phyloP scores from a whole-genome alignment of 2,797 vertebrate species.

The Crocidura indochinensis region DNA sequence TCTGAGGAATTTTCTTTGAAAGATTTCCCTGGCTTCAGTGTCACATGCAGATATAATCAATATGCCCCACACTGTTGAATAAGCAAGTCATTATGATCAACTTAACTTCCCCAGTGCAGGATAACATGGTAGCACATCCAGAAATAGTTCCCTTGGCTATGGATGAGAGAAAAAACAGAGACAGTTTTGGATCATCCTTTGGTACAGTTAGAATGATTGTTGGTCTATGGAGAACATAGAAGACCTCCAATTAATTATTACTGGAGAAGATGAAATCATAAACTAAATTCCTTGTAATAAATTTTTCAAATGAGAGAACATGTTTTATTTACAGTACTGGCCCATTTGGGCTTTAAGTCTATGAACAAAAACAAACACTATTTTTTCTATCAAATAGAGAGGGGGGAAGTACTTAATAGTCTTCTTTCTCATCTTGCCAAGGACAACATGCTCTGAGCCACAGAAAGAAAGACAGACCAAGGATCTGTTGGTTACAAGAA shows the following conservation, averaged over 20 bases:
- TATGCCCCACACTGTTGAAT: slow-evolving; percentile 59
- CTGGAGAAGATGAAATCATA: slow-evolving; percentile 93
- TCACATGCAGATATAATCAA: slow-evolving; percentile 7
- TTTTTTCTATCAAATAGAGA: slow-evolving; percentile 88
- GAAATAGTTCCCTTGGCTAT: slow-evolving; percentile 84
- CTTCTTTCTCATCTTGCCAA: slow-evolving; percentile 90
- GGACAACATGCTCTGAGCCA: slow-evolving; percentile 85
- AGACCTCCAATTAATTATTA: slow-evolving; percentile 94
- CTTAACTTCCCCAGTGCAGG: slow-evolving; percentile 80
- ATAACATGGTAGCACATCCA: slow-evolving; percentile 85
- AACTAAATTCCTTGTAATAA: slow-evolving; percentile 95
- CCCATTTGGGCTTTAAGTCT: slow-evolving; percentile 93
- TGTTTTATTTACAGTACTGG: slow-evolving; percentile 94
- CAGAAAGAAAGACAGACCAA: slow-evolving; percentile 72
- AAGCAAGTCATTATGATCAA: slow-evolving; percentile 71
- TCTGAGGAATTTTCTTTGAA: slow-evolving; percentile 4
- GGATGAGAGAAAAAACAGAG: slow-evolving; percentile 82
- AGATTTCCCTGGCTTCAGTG: background rate
- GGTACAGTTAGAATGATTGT: slow-evolving; percentile 90
- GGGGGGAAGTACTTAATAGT: slow-evolving; percentile 89
- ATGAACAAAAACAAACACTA: slow-evolving; percentile 91
- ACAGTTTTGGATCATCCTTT: slow-evolving; percentile 89
- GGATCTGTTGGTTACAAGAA: slow-evolving; percentile 64
- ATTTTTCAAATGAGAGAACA: slow-evolving; percentile 93
- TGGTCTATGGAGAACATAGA: slow-evolving; percentile 90